These are phyloP conservation scores for Idaea straminata DNA, from an alignment of 2,888 invertebrate genomes.

Conservation along the genomic window DNA sequence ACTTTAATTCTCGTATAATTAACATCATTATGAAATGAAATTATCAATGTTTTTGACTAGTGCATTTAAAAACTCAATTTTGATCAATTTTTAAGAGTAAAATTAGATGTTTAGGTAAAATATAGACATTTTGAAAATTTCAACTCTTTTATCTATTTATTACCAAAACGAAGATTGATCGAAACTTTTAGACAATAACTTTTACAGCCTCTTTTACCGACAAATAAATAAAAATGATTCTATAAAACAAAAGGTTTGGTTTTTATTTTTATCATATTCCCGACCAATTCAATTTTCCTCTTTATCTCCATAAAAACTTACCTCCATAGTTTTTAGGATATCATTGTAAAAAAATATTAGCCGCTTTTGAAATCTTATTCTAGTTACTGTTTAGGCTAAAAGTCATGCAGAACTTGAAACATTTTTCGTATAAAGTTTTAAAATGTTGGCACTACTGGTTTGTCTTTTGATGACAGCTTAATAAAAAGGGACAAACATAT, in stretches of 20 bases:
- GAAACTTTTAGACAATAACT: constrained; percentile 77
- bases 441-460: not conserved
- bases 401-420: not conserved
- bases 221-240: constrained; percentile 73
- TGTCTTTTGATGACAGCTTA: not conserved
- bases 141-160: constrained; percentile 41
- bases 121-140: constrained; percentile 38
- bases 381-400: not conserved
- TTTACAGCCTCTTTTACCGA: constrained; percentile 76
- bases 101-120: constrained; percentile 21
- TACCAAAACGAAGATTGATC: constrained; percentile 61
- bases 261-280: not conserved
- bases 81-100: constrained; percentile 17
- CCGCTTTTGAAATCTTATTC: not conserved
- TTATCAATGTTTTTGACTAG: constrained; percentile 44
- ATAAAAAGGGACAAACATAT: not conserved
- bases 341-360: not conserved
- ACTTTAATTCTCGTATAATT: constrained; percentile 64
- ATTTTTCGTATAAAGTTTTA: not conserved
- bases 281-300: not conserved
- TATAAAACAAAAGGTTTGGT: constrained; percentile 40
- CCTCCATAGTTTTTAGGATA: not conserved
- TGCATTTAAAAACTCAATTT: constrained; percentile 47
- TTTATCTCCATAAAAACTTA: not conserved
- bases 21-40: constrained; percentile 46